Percentiles rank a stretch among this genome's conserved stretches.
phyloP scores from a whole-genome alignment of 2,113 vertebrate genomes.

The Percopsis transmontana region DNA sequence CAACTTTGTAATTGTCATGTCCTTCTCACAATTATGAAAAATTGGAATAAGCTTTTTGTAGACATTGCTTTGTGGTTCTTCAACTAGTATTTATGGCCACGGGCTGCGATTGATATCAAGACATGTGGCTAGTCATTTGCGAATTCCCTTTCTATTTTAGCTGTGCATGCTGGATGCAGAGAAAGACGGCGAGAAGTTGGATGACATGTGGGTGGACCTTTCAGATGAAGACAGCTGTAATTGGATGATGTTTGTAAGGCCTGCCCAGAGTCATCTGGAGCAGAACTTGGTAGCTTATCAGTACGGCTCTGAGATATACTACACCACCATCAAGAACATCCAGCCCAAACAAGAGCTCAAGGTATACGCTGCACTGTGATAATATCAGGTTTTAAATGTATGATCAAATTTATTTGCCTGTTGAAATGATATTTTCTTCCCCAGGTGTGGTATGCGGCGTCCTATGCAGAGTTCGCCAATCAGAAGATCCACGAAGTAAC shows the following conservation, averaged over 20 bases:
- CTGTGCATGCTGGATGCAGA: slow-evolving; percentile 85
- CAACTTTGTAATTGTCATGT: no score
- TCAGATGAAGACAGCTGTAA: slow-evolving; percentile 95
- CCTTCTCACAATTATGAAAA: no score
- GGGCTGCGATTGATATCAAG: not conserved
- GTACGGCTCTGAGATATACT: slow-evolving; percentile 94
- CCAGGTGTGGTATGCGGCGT: slow-evolving; percentile 97
- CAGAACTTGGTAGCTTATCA: slow-evolving; percentile 98
- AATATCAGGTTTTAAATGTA: not conserved
- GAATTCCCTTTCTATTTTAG: slow-evolving; percentile 58
- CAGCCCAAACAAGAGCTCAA: slow-evolving; percentile 98
- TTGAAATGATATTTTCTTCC: not conserved
- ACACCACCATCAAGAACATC: slow-evolving; percentile 95
- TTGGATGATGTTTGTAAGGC: slow-evolving; percentile 99
- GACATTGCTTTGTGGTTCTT: no score
- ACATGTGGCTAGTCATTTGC: not conserved
- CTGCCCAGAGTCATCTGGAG: slow-evolving; percentile 95
- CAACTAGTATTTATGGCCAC: no score
- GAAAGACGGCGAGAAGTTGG: slow-evolving; percentile 82
- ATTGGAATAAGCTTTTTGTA: no score
- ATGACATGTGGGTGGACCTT: slow-evolving; percentile 92
- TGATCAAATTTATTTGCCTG: not conserved
- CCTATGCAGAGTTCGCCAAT: slow-evolving; percentile 95
- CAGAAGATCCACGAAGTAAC: slow-evolving; percentile 95
- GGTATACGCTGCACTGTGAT: slow-evolving; percentile 69